Evolutionary conservation across 2,888 invertebrate genomes (phyloP).

Genomic region (Tetragnatha montana): DNA sequence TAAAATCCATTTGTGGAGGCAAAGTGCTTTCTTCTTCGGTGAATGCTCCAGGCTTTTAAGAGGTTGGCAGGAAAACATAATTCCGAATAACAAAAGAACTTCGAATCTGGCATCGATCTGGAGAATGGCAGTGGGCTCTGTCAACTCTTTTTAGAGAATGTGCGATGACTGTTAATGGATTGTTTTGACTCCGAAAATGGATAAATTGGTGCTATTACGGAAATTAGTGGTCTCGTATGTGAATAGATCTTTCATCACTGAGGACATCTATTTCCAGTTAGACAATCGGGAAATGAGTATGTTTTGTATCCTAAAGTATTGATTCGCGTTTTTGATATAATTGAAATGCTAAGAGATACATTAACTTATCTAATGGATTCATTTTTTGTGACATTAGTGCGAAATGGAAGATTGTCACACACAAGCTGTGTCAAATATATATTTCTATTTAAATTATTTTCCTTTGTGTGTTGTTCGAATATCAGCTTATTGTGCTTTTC

Average conservation of each 20-base stretch:
- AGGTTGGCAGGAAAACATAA: not conserved
- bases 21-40: not conserved
- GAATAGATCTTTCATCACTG: not conserved
- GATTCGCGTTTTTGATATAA: not conserved
- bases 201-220: too few species aligned
- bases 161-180: too few species aligned
- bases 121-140: not conserved
- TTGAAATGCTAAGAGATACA: too few species aligned
- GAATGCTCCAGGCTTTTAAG: slow-evolving; percentile 9
- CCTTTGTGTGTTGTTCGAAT: too few species aligned
- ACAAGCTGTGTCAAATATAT: too few species aligned
- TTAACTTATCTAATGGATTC: too few species aligned
- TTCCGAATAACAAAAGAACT: not conserved
- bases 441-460: too few species aligned
- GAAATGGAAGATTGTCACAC: too few species aligned
- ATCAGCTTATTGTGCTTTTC: too few species aligned
- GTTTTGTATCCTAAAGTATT: not conserved
- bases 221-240: not conserved
- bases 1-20: slow-evolving; percentile 38
- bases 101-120: not conserved
- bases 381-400: too few species aligned
- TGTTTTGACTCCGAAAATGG: too few species aligned
- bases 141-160: too few species aligned
- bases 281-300: not conserved
- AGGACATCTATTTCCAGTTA: not conserved